Evolutionary conservation across 2,797 vertebrate genomes (phyloP).

Genomic region (Macropodus opercularis): DNA sequence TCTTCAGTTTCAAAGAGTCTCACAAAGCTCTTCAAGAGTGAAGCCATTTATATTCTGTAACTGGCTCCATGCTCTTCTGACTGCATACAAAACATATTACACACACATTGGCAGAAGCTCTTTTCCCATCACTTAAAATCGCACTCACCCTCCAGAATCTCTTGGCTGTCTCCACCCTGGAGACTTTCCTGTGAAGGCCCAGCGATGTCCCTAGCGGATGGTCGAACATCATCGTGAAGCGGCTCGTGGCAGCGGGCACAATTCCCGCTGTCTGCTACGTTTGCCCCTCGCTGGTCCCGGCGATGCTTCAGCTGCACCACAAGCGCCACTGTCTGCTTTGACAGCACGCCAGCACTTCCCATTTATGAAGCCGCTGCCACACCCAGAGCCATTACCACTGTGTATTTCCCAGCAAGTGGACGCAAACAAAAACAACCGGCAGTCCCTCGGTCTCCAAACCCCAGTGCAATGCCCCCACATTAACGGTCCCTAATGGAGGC

Average conservation of each 20-base stretch:
- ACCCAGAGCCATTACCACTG: conserved; percentile 69
- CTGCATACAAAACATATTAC: conserved; percentile 9
- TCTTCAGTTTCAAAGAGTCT: conserved; percentile 11
- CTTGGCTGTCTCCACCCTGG: conserved; percentile 86
- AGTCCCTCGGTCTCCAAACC: conserved; percentile 59
- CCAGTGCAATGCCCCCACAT: conserved; percentile 41
- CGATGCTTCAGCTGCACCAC: conserved; percentile 16
- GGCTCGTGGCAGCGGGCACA: background rate
- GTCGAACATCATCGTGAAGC: conserved; percentile 75
- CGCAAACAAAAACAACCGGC: conserved; percentile 62
- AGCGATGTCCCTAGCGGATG: conserved; percentile 54
- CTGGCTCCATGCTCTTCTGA: conserved; percentile 21
- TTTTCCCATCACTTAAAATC: conserved; percentile 10
- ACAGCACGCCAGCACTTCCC: conserved; percentile 36
- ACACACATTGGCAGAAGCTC: conserved; percentile 4
- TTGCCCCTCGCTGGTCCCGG: background rate
- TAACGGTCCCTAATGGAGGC: conserved; percentile 71
- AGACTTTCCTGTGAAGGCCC: conserved; percentile 82
- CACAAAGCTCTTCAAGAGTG: conserved; percentile 17
- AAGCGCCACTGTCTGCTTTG: conserved; percentile 27
- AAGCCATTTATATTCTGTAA: conserved; percentile 28
- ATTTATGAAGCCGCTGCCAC: conserved; percentile 65
- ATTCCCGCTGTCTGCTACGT: background rate
- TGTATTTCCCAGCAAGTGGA: conserved; percentile 61
- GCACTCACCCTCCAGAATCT: conserved; percentile 90